A percentile compares a stretch with the other conserved stretches of the same genome.
Conservation (phyloP, 1,140 invertebrate genomes). For the Drosophila murphyi region DNA sequence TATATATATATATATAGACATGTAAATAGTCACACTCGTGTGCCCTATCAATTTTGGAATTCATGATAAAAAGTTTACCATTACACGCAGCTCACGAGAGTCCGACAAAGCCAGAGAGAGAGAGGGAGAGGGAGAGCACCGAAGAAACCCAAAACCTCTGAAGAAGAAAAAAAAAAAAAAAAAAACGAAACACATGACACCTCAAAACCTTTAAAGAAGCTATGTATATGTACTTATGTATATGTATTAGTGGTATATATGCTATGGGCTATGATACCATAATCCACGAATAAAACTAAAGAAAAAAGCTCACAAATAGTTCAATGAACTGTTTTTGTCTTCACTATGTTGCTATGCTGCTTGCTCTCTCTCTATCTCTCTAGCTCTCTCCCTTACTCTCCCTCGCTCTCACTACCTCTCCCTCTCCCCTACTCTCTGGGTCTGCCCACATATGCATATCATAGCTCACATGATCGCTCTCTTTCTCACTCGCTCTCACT, state of each 20-base stretch:
- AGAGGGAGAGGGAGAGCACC: not conserved
- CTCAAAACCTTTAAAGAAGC: slow-evolving; percentile 58
- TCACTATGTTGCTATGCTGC: slow-evolving; percentile 72
- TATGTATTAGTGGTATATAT: slow-evolving; percentile 27
- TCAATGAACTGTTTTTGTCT: slow-evolving; percentile 81
- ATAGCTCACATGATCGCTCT: slow-evolving; percentile 7
- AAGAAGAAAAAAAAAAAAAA: not conserved
- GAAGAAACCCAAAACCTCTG: slow-evolving; percentile 60
- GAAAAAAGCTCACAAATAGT: slow-evolving; percentile 84
- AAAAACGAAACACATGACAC: slow-evolving; percentile 62
- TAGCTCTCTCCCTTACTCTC: slow-evolving; percentile 14
- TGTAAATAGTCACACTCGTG: slow-evolving; percentile 55
- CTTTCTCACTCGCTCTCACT: slow-evolving; percentile 14
- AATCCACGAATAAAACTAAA: slow-evolving; percentile 83
- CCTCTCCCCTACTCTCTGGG: slow-evolving; percentile 10
- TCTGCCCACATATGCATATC: slow-evolving; percentile 25
- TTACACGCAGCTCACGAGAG: slow-evolving; percentile 54
- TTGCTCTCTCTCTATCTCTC: slow-evolving; percentile 38
- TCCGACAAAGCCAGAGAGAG: not conserved
- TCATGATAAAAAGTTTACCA: slow-evolving; percentile 71
- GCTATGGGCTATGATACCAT: slow-evolving; percentile 74
- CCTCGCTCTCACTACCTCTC: slow-evolving; percentile 7
- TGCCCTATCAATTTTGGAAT: slow-evolving; percentile 73
- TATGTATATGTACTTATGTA: slow-evolving; percentile 14
- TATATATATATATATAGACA: not conserved